Evolutionary conservation across 2,797 vertebrate genomes (phyloP).

Genomic region (Syngnathus acus): DNA sequence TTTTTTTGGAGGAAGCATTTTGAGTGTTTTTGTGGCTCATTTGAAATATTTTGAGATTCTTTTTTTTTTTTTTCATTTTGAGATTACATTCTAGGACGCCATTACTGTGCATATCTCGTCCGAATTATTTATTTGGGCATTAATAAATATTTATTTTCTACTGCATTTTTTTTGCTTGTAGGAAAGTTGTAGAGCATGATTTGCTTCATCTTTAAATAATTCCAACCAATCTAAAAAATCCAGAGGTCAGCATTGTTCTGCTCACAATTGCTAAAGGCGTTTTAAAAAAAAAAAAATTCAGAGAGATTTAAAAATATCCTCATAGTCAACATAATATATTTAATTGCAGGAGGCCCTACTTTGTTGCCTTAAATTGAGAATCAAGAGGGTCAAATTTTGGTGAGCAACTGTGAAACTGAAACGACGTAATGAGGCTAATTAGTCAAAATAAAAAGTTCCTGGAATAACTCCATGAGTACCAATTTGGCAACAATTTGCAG

Average conservation of each 20-base stretch:
- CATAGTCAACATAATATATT: no score
- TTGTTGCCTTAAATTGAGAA: no score
- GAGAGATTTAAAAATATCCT: no score
- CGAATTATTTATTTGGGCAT: no score
- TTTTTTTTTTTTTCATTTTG: slow-evolving; percentile 54
- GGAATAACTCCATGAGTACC: not conserved
- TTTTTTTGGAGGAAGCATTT: slow-evolving; percentile 4
- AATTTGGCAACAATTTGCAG: not conserved
- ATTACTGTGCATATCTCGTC: slow-evolving; percentile 21
- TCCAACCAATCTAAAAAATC: not conserved
- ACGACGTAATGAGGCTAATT: not conserved
- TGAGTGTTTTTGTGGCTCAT: slow-evolving; percentile 14
- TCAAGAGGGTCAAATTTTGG: not conserved
- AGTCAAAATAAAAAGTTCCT: not conserved
- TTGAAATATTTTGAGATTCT: slow-evolving; percentile 17
- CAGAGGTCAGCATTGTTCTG: no score
- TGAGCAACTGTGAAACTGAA: not conserved
- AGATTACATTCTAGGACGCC: slow-evolving; percentile 45
- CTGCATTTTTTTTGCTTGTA: not conserved
- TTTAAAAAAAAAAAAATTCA: no score
- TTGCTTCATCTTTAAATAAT: not conserved
- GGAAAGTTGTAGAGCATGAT: not conserved
- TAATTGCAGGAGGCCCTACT: no score
- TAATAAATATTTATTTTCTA: not conserved
- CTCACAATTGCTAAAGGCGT: no score